These are phyloP conservation scores for Diorhabda sublineata DNA, from an alignment of 1,140 invertebrate species.

Conservation along the genomic window DNA sequence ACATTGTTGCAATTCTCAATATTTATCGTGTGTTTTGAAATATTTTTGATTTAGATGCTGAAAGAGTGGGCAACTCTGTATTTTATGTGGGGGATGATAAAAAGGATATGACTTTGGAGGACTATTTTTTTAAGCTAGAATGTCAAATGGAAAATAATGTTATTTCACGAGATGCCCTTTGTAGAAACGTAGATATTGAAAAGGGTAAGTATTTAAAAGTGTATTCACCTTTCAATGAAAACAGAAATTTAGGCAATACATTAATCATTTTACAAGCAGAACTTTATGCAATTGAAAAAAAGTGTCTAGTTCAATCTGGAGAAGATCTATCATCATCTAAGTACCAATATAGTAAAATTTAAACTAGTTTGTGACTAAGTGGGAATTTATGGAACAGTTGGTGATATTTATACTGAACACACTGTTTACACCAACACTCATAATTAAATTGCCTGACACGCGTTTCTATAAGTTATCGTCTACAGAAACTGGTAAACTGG, in stretches of 20 bases:
- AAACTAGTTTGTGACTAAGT: too few relatives aligned
- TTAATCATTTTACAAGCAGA: neutral
- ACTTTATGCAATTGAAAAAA: too few relatives aligned
- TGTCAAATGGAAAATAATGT: conserved; percentile 77
- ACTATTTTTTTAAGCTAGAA: conserved; percentile 85
- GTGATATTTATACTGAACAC: too few relatives aligned
- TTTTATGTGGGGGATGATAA: conserved; percentile 32
- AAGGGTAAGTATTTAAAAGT: conserved; percentile 48
- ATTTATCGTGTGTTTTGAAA: neutral
- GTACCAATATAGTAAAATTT: too few relatives aligned
- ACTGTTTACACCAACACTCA: too few relatives aligned
- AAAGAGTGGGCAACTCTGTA: conserved; percentile 37
- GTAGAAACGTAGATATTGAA: conserved; percentile 59
- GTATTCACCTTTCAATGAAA: neutral
- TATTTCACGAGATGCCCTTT: conserved; percentile 63
- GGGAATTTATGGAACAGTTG: too few relatives aligned
- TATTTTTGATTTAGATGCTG: conserved; percentile 30
- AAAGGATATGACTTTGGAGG: conserved; percentile 56
- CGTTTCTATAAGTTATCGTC: too few relatives aligned
- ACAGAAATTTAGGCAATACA: too few relatives aligned
- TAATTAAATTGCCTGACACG: too few relatives aligned
- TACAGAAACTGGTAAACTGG: too few relatives aligned
- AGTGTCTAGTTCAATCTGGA: too few relatives aligned
- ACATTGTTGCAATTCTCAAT: neutral
- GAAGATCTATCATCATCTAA: too few relatives aligned